Conservation (phyloP, 2,113 vertebrate species). For the Bubalus kerabau region DNA sequence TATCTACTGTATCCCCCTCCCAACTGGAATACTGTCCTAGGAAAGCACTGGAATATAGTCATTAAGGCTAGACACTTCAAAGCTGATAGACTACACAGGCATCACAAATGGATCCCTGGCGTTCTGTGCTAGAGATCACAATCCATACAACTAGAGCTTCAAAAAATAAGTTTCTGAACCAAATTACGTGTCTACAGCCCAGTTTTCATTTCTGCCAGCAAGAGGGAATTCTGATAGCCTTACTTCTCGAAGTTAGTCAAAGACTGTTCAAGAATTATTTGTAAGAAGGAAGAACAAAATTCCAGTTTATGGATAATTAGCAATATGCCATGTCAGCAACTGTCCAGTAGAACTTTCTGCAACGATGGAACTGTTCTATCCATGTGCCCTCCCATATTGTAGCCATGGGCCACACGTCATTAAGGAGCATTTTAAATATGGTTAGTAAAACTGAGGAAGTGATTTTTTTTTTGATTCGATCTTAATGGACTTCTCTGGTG, state of each 20-base stretch:
- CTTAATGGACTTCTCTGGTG: not conserved
- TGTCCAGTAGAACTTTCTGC: not conserved
- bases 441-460: not conserved
- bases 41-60: not conserved
- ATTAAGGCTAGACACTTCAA: not conserved
- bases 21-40: not conserved
- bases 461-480: not conserved
- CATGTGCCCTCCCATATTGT: rapidly evolving
- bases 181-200: rapidly evolving
- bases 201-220: not conserved
- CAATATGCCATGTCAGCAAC: not conserved
- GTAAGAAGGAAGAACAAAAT: not conserved
- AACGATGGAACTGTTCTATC: rapidly evolving
- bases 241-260: rapidly evolving
- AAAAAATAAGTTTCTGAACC: not conserved
- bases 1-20: not conserved
- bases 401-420: rapidly evolving
- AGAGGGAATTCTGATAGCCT: not conserved
- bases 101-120: not conserved
- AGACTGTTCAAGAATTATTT: not conserved
- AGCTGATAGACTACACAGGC: not conserved
- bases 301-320: not conserved
- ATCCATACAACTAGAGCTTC: rapidly evolving
- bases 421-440: not conserved
- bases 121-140: rapidly evolving